Conservation (phyloP, 2,888 invertebrate genomes). For the Eucera pruinosa region DNA sequence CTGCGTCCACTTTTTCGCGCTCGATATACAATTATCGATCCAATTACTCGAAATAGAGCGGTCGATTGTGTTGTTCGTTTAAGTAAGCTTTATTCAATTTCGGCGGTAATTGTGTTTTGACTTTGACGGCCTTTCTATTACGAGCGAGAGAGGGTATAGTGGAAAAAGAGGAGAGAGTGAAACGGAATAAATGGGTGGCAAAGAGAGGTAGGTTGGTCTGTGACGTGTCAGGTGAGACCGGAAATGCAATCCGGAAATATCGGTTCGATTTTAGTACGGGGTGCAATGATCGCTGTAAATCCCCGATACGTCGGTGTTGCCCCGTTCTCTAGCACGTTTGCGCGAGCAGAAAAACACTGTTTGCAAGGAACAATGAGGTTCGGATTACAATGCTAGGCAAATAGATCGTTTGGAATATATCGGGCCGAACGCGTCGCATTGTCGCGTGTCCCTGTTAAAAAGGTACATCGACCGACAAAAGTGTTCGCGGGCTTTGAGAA, state of each 20-base stretch:
- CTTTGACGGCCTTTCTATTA: conserved; percentile 45
- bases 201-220: no score
- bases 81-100: conserved; percentile 60
- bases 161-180: neutral
- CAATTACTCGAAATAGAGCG: conserved; percentile 51
- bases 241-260: conserved; percentile 66
- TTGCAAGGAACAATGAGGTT: conserved; percentile 79
- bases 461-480: conserved; percentile 60
- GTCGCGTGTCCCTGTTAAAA: conserved; percentile 61
- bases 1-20: conserved; percentile 44
- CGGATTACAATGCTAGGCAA: conserved; percentile 80
- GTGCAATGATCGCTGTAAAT: conserved; percentile 57
- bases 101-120: conserved; percentile 52
- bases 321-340: conserved; percentile 50
- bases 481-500: conserved; percentile 36
- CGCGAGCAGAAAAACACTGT: conserved; percentile 69
- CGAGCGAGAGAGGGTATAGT: neutral
- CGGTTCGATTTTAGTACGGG: conserved; percentile 50
- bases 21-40: conserved; percentile 60
- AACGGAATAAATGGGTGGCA: no score
- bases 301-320: conserved; percentile 33
- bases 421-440: conserved; percentile 72
- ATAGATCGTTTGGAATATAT: conserved; percentile 79
- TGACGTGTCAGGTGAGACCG: conserved; percentile 37
- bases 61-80: conserved; percentile 43